These are phyloP conservation scores for Allacma fusca DNA, from an alignment of 2,888 invertebrate species.

Conservation along the genomic window DNA sequence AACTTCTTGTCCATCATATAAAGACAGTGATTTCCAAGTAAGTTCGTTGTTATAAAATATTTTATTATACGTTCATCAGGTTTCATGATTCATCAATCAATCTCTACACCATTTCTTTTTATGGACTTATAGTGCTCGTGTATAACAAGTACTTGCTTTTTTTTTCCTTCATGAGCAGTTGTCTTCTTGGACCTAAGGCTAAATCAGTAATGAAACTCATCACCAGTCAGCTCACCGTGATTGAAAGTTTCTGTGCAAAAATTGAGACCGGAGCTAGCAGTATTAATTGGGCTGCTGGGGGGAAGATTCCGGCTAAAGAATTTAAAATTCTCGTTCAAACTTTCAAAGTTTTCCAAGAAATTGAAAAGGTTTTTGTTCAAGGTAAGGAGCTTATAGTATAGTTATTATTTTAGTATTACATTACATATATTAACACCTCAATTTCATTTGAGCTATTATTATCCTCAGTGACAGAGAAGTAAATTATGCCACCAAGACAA, in stretches of 20 bases:
- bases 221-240: constrained; percentile 62
- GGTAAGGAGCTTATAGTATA: too few relatives aligned
- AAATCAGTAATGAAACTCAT: constrained; percentile 74
- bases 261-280: constrained; percentile 38
- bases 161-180: too few relatives aligned
- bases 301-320: constrained; percentile 45
- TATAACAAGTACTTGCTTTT: too few relatives aligned
- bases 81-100: too few relatives aligned
- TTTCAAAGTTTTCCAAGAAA: constrained; percentile 55
- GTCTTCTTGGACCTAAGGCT: constrained; percentile 76
- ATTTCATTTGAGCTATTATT: too few relatives aligned
- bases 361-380: constrained; percentile 56
- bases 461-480: too few relatives aligned
- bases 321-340: constrained; percentile 50
- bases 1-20: constrained; percentile 76
- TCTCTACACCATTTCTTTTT: too few relatives aligned
- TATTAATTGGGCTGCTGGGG: constrained; percentile 41
- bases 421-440: too few relatives aligned
- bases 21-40: constrained; percentile 76
- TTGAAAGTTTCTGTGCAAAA: constrained; percentile 56
- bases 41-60: constrained; percentile 48
- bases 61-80: too few relatives aligned
- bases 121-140: too few relatives aligned
- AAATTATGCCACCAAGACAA: too few relatives aligned
- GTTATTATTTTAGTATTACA: too few relatives aligned